A percentile compares a stretch with the other conserved stretches of the same genome.
phyloP scores from a whole-genome alignment of 2,888 invertebrate species.

The Argyra leucocephala region DNA sequence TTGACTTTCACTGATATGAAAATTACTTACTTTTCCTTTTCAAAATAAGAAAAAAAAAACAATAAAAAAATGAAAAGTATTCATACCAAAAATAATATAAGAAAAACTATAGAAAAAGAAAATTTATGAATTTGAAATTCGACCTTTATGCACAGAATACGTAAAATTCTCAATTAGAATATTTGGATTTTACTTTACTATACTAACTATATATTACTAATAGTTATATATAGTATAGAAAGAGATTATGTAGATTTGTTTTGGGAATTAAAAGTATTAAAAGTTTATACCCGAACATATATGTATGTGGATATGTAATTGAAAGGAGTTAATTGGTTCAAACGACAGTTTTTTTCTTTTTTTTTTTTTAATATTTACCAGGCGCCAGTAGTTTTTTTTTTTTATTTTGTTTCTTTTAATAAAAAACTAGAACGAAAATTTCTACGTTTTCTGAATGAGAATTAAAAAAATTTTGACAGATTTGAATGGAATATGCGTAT shows the following conservation, averaged over 20 bases:
- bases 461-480: neutral
- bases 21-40: neutral
- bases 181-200: too few relatives aligned
- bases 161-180: neutral
- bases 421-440: neutral
- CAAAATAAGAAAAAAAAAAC: neutral
- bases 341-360: neutral
- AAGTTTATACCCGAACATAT: neutral
- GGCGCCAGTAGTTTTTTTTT: neutral
- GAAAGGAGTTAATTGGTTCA: neutral
- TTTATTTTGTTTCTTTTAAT: neutral
- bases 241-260: neutral
- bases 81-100: too few relatives aligned
- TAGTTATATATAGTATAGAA: neutral
- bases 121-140: neutral
- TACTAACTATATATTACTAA: too few relatives aligned
- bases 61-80: neutral
- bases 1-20: neutral
- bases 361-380: neutral
- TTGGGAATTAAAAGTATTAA: neutral
- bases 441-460: neutral
- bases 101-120: neutral
- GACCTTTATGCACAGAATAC: constrained; percentile 1
- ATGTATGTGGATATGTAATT: neutral
- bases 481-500: neutral